Base-by-base conservation (phyloP, 2,888 invertebrate genomes). In the Lysandra coridon region DNA sequence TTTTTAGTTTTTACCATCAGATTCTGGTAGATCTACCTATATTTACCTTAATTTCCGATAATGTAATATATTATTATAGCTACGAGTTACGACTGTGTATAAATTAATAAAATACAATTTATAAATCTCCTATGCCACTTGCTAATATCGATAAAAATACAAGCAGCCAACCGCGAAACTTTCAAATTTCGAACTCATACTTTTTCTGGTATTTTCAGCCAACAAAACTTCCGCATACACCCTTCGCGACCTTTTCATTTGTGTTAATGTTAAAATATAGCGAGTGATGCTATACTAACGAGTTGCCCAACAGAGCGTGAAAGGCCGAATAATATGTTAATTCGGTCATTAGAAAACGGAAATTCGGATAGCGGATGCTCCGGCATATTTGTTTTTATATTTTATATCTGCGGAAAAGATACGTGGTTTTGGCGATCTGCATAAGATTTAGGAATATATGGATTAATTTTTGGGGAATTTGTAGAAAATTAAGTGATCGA, bases 281-380 rank as follows among this genome's bases (percentile, higher is more conserved):
- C 64, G 12, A 64, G 33, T 69, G 69, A 69, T 69, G 69, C 1
- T 69, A 33, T 69, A 69, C 33, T 62, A 73, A 78, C 88, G 88
- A 85, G 89, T 89, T 91, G 91, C 89, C 88, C 88, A 89, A 91
- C 88, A 84, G 84, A 83, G 83, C 89, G 92, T 91, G 92, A 92
- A 91, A 92, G 92, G 92, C 91, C 84, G 84, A 88, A 85, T 91
- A 88, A 85, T 91, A 93, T 92, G 91, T 87, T 90, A 92, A 93
- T 92, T 86, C 86, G 86, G 84, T 85, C 84, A 89, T 91, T 92
- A 92, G 92, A 92, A 92, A 93, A 91, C 89, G 88, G 87, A 90
- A 89, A 78, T 60, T 77, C 37, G 30, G 33, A 17, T 77, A 77
- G 60, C 77, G 69, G 69, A 69, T 33, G 69, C 69, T 69, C 14